phyloP scores from a whole-genome alignment of 1,140 invertebrate species.

The Diuraphis noxia region DNA sequence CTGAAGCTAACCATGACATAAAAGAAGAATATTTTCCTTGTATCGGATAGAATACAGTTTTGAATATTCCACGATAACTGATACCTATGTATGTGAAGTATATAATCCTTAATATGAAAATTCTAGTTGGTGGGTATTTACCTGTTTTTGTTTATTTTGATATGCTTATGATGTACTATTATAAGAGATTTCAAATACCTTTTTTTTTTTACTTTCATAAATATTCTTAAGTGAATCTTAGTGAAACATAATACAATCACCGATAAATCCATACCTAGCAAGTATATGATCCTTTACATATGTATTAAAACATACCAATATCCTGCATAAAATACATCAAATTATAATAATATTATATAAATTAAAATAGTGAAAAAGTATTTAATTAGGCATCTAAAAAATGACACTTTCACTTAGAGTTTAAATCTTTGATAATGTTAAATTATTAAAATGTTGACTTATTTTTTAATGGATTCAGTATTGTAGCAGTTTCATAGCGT shows the following conservation, averaged over 20 bases:
- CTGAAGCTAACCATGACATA: neutral
- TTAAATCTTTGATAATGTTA: neutral
- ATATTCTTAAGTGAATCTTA: neutral
- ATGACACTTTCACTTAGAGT: neutral
- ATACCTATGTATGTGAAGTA: neutral
- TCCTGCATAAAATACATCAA: neutral
- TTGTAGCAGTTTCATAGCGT: neutral
- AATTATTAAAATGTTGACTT: neutral
- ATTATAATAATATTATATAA: no score
- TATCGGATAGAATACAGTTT: neutral
- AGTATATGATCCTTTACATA: neutral
- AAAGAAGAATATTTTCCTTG: neutral
- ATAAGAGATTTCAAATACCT: neutral
- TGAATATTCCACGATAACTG: neutral
- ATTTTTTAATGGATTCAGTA: neutral
- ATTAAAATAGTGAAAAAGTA: no score
- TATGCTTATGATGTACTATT: neutral
- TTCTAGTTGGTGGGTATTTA: neutral
- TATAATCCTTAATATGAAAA: neutral
- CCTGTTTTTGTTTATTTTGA: neutral
- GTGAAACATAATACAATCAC: neutral
- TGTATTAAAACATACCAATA: neutral
- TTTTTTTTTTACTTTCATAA: neutral
- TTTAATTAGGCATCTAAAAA: neutral
- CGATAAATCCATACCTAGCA: neutral